phyloP scores from a whole-genome alignment of 2,888 invertebrate species.

The Spodoptera exigua region DNA sequence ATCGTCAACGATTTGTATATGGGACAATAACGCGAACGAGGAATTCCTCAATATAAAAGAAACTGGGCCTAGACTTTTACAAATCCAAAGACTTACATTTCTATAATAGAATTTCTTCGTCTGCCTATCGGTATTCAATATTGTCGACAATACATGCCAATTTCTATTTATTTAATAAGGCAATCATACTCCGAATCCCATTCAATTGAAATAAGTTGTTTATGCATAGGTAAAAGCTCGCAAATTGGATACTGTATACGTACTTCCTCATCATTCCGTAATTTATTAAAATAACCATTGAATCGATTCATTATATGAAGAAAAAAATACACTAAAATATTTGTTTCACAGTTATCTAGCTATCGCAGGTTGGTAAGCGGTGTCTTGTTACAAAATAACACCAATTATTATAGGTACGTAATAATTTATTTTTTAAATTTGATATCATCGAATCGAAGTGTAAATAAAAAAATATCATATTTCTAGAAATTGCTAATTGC shows the following conservation, averaged over 20 bases:
- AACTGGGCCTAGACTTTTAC: conserved; percentile 59
- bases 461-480: too few relatives aligned
- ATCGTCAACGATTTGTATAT: conserved; percentile 61
- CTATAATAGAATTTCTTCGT: conserved; percentile 33
- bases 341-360: too few relatives aligned
- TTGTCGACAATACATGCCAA: conserved; percentile 23
- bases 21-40: conserved; percentile 62
- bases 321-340: too few relatives aligned
- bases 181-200: conserved; percentile 11
- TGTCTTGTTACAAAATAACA: too few relatives aligned
- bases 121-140: conserved; percentile 26
- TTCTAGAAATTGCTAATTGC: too few relatives aligned
- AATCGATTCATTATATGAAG: too few relatives aligned
- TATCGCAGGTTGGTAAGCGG: too few relatives aligned
- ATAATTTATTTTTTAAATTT: too few relatives aligned
- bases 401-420: too few relatives aligned
- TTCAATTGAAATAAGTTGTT: conserved; percentile 18
- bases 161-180: conserved; percentile 23
- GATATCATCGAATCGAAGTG: too few relatives aligned
- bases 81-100: conserved; percentile 42
- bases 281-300: conserved; percentile 51
- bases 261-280: conserved; percentile 14
- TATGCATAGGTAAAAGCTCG: conserved; percentile 15
- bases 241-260: conserved; percentile 23
- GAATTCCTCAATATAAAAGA: conserved; percentile 64